These are phyloP conservation scores for Ptiloglossa arizonensis DNA, from an alignment of 1,140 invertebrate species.

Conservation along the genomic window DNA sequence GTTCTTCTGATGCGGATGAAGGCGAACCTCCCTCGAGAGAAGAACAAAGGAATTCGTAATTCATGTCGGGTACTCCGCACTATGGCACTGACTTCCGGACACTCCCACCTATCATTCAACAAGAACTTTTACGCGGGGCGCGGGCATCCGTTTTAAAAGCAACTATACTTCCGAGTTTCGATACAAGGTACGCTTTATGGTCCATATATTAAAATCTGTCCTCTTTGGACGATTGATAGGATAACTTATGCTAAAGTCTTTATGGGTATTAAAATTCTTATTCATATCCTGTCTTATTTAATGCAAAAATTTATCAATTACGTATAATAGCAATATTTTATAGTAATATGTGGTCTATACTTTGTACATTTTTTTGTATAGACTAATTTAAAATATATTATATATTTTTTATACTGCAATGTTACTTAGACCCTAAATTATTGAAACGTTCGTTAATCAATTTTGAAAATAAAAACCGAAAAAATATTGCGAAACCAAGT, in stretches of 20 bases:
- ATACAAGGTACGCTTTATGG: constrained; percentile 26
- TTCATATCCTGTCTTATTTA: neutral
- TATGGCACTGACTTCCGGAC: constrained; percentile 45
- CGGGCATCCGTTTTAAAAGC: constrained; percentile 45
- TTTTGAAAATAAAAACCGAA: too few relatives aligned
- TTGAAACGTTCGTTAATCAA: too few relatives aligned
- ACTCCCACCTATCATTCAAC: constrained; percentile 56
- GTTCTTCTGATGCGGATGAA: constrained; percentile 18
- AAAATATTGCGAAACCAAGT: too few relatives aligned
- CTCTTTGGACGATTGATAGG: neutral
- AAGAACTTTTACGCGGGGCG: constrained; percentile 38
- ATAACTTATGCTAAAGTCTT: neutral
- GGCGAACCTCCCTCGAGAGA: constrained; percentile 31
- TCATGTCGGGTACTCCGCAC: constrained; percentile 31
- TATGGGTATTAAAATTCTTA: neutral
- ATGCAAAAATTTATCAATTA: neutral
- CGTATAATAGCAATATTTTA: neutral
- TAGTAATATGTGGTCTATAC: too few relatives aligned
- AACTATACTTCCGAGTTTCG: constrained; percentile 51
- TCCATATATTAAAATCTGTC: constrained; percentile 10
- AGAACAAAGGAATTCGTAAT: constrained; percentile 56
- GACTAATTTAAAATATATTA: too few relatives aligned
- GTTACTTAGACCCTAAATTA: too few relatives aligned
- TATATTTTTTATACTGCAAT: too few relatives aligned
- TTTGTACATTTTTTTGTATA: too few relatives aligned